A percentile compares a stretch with the other conserved stretches of the same genome.
These are phyloP conservation scores for Cotesia glomerata DNA, from an alignment of 1,140 invertebrate genomes.

Conservation along the genomic window DNA sequence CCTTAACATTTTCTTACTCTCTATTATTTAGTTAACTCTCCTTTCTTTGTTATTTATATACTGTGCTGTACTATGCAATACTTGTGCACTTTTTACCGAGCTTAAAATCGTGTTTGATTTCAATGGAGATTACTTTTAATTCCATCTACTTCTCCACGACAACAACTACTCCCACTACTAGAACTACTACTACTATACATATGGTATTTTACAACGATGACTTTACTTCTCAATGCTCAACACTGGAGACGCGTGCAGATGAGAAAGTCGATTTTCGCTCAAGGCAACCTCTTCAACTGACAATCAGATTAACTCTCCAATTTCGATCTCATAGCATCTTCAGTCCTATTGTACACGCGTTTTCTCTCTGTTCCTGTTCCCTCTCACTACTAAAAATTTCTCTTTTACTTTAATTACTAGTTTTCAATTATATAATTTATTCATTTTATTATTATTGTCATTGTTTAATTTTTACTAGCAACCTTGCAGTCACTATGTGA, in stretches of 20 bases:
- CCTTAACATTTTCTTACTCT: slow-evolving; percentile 2
- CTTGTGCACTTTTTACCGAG: neutral
- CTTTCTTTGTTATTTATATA: neutral
- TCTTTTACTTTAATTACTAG: neutral
- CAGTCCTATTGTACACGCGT: slow-evolving; percentile 8
- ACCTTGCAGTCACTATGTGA: no score
- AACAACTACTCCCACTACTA: neutral
- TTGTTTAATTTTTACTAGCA: no score
- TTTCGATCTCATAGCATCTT: slow-evolving; percentile 7
- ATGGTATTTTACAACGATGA: neutral
- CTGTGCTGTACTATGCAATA: no score
- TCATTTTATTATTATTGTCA: no score
- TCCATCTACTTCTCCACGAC: neutral
- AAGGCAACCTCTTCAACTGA: slow-evolving; percentile 3
- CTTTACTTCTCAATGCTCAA: neutral
- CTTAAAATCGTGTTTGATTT: neutral
- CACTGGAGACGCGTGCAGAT: neutral
- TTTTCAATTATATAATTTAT: no score
- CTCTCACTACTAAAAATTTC: neutral
- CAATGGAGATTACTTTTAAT: neutral
- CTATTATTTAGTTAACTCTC: neutral
- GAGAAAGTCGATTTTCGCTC: slow-evolving; percentile 10
- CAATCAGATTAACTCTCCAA: slow-evolving; percentile 8
- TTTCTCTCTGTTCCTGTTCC: neutral
- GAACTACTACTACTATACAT: neutral